phyloP scores from a whole-genome alignment of 1,140 invertebrate species.

The Aphidius gifuensis region DNA sequence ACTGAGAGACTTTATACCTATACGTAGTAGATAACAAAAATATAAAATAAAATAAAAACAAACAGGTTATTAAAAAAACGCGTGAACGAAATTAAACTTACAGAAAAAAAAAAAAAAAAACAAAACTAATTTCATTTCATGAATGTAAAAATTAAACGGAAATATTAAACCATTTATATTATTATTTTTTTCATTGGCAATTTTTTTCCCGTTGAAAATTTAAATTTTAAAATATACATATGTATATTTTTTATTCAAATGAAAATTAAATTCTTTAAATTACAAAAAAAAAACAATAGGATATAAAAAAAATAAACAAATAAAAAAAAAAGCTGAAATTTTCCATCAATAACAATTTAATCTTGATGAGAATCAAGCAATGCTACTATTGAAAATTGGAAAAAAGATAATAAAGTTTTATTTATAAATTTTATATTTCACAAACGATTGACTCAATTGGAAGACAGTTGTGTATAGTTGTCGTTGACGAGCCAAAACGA shows the following conservation, averaged over 20 bases:
- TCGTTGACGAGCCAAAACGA: conserved; percentile 11
- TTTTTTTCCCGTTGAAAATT: too few relatives aligned
- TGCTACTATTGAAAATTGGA: conserved; percentile 7
- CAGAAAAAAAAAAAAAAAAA: too few relatives aligned
- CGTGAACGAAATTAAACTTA: too few relatives aligned
- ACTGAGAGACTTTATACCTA: conserved; percentile 16
- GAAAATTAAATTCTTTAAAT: not conserved
- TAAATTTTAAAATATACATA: not conserved
- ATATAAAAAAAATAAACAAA: not conserved
- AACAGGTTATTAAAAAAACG: too few relatives aligned
- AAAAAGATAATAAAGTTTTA: conserved; percentile 21
- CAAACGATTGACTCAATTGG: conserved; percentile 15
- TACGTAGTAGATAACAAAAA: conserved; percentile 4
- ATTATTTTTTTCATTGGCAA: too few relatives aligned
- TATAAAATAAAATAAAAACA: too few relatives aligned
- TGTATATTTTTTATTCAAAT: not conserved
- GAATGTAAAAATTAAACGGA: too few relatives aligned
- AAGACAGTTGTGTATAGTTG: not conserved
- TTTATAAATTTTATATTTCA: not conserved
- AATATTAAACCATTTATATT: too few relatives aligned
- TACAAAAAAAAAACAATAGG: not conserved
- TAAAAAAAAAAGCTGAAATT: not conserved
- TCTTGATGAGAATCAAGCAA: not conserved
- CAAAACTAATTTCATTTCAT: too few relatives aligned
- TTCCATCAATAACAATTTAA: not conserved